Evolutionary conservation across 2,113 vertebrate species (phyloP), one percentile per base, ranked within the genome.

Genomic region (Oryctolagus cuniculus): DNA sequence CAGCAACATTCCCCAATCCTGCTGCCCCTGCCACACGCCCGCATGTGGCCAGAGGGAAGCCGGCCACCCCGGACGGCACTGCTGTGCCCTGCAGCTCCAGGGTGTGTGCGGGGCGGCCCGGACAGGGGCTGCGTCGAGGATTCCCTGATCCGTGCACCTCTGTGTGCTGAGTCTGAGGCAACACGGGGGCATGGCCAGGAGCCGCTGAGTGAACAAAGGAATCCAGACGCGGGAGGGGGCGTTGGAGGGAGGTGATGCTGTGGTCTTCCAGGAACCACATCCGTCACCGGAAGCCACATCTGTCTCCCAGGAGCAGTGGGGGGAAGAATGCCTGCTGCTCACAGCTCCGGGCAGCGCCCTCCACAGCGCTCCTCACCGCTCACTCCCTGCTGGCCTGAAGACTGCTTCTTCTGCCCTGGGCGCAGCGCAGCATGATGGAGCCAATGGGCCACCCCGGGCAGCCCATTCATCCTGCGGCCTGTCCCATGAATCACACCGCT

Each of bases 401-500:
- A 2, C 16, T 70, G 78, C 81, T 92, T 86, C 77, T 87, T 78
- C 84, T 80, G 12, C 77, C 7, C 1, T 84, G 58, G 53, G 83
- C 95, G 64, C 83, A 72, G 83, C 95, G 64, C 83, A 72, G 67
- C 64, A 22, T 69, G 86, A 74, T 63, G 93, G 77, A 91, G 86
- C 83, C 89, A 91, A 82, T 93, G 97, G 92, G 53, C 69, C 44
- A 36, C 78, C 9, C 49, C 70, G 78, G 64, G 79, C 91, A 92
- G 38, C 77, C 80, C 95, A 87, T 24, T 51, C 0, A 10, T 96
- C 29, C 29, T 74, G 96, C 69, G 75, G 12, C 58, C 87, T 96
- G 92, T 89, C 81, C 95, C 72, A 49, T 72, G 3, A 63, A 93
- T 84, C 89, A 85, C 31, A 83, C 92, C 91, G 89, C 91, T 95